These are phyloP conservation scores for Xenops minutus DNA, from an alignment of 2,797 vertebrate genomes.

Conservation along the genomic window DNA sequence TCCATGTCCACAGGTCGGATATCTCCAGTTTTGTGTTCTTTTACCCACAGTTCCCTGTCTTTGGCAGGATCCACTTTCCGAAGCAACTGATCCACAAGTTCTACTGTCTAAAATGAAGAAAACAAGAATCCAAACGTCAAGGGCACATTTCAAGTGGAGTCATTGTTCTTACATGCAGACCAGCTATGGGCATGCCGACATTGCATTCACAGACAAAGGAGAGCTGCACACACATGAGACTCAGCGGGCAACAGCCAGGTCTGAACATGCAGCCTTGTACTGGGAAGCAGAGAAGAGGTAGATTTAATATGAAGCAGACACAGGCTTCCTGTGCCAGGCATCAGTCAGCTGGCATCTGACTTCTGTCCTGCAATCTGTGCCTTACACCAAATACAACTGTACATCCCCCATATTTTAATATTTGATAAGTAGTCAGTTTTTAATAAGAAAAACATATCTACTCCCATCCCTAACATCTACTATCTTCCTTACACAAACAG, in stretches of 20 bases:
- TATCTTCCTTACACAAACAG: neutral
- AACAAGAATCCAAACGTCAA: conserved; percentile 47
- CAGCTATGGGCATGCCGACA: neutral
- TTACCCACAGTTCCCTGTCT: conserved; percentile 96
- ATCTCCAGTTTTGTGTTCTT: conserved; percentile 93
- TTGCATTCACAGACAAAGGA: neutral
- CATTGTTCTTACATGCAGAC: neutral
- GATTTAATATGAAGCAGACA: neutral
- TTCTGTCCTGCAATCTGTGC: neutral
- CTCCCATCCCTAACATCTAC: neutral
- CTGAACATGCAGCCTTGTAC: neutral
- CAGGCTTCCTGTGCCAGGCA: neutral
- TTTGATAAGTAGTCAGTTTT: neutral
- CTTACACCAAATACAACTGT: neutral
- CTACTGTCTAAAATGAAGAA: conserved; percentile 86
- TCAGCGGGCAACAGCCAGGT: neutral
- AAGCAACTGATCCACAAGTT: conserved; percentile 95
- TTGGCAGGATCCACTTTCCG: conserved; percentile 90
- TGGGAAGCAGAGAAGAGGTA: neutral
- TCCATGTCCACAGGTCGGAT: conserved; percentile 93
- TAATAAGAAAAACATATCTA: neutral
- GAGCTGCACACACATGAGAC: rapidly evolving
- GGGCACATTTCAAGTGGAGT: neutral
- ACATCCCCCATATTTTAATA: rapidly evolving
- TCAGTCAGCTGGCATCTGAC: neutral